phyloP scores from a whole-genome alignment of 2,113 vertebrate genomes.

The Psophia crepitans region DNA sequence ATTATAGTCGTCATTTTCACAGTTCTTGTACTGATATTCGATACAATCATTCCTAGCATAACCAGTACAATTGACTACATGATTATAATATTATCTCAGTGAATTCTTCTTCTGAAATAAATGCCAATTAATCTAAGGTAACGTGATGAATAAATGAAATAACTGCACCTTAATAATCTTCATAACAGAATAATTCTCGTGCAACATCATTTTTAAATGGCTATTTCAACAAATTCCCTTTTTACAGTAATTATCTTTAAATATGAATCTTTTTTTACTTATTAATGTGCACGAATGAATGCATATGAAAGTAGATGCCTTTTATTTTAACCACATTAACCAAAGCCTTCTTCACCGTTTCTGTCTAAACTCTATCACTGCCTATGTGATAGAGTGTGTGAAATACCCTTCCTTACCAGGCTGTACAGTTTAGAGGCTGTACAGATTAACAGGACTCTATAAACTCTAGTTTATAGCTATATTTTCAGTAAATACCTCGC shows the following conservation, averaged over 20 bases:
- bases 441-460: neutral
- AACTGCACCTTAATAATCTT: neutral
- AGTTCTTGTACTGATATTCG: neutral
- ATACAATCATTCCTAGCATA: neutral
- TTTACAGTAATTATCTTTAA: neutral
- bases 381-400: neutral
- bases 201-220: neutral
- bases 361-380: neutral
- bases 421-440: neutral
- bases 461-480: neutral
- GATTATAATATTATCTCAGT: neutral
- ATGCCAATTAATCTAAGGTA: constrained; percentile 12
- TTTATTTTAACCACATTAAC: neutral
- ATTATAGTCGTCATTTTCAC: neutral
- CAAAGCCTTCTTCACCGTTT: neutral
- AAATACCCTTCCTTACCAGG: neutral
- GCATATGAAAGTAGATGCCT: neutral
- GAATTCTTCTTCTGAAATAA: constrained; percentile 13
- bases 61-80: neutral
- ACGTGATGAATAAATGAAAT: neutral
- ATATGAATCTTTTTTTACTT: neutral
- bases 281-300: neutral
- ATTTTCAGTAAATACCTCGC: neutral
- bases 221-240: neutral
- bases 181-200: neutral